Evolutionary conservation across 2,797 vertebrate genomes (phyloP).

Genomic region (Typhlichthys eigenmanni): DNA sequence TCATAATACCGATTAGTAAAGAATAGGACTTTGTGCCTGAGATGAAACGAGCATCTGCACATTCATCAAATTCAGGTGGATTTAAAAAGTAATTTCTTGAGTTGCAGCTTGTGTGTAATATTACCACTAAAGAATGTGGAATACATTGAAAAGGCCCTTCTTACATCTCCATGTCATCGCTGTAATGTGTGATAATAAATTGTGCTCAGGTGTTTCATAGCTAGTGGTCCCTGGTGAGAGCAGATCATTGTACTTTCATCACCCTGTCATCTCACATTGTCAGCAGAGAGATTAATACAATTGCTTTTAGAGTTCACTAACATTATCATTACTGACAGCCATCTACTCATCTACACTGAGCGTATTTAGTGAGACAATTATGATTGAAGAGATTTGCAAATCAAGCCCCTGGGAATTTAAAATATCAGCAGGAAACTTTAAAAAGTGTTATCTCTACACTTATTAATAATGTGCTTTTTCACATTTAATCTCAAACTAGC

Average conservation of each 20-base stretch:
- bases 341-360: slow-evolving; percentile 6
- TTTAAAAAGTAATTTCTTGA: too few species aligned
- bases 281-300: slow-evolving; percentile 50
- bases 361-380: slow-evolving; percentile 33
- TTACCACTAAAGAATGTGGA: neutral
- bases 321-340: slow-evolving; percentile 37
- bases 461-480: too few species aligned
- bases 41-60: too few species aligned
- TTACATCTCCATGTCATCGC: slow-evolving; percentile 7
- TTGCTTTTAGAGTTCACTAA: slow-evolving; percentile 19
- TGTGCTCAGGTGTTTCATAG: slow-evolving; percentile 40
- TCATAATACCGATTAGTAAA: too few species aligned
- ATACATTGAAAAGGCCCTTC: neutral
- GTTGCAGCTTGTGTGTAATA: neutral
- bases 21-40: too few species aligned
- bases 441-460: slow-evolving; percentile 5
- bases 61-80: too few species aligned
- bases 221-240: slow-evolving; percentile 42
- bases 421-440: slow-evolving; percentile 11
- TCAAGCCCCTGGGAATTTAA: slow-evolving; percentile 24
- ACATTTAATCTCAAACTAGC: slow-evolving; percentile 13
- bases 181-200: slow-evolving; percentile 29
- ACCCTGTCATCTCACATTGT: slow-evolving; percentile 46
- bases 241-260: slow-evolving; percentile 51
- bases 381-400: slow-evolving; percentile 16